A percentile compares a stretch with the other conserved stretches of the same genome.
Conservation (phyloP, 2,888 invertebrate species). For the Schizaphis graminum region DNA sequence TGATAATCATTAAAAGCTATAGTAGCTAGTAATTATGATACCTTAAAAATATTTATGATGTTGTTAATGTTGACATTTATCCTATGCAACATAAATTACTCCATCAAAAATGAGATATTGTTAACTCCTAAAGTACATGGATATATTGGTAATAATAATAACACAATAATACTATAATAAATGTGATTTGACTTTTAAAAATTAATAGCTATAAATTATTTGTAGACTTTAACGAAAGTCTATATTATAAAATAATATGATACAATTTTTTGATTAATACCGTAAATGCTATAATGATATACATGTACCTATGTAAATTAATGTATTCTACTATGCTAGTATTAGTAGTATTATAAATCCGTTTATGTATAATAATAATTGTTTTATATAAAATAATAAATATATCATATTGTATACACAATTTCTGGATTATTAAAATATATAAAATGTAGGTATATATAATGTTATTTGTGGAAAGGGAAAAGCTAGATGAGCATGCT, state of each 20-base stretch:
- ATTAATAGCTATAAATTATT: not conserved
- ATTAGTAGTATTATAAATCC: not conserved
- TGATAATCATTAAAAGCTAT: not conserved
- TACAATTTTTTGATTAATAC: no score
- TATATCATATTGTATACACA: not conserved
- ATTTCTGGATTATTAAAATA: not conserved
- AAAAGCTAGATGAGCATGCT: no score
- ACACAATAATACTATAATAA: not conserved
- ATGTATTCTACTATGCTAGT: not conserved
- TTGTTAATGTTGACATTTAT: not conserved
- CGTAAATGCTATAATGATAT: no score
- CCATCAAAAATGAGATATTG: not conserved
- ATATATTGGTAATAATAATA: not conserved
- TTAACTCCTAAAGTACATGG: not conserved
- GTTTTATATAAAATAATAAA: not conserved
- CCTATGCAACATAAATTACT: not conserved
- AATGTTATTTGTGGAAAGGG: no score
- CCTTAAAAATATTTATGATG: not conserved
- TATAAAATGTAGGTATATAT: not conserved
- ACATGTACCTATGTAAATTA: no score
- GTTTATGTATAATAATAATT: not conserved
- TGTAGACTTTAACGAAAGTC: slow-evolving; percentile 37
- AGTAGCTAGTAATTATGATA: not conserved
- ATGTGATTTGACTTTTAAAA: not conserved
- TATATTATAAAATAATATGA: no score